These are phyloP conservation scores for Varanus komodoensis DNA, from an alignment of 2,113 vertebrate species.

Conservation along the genomic window DNA sequence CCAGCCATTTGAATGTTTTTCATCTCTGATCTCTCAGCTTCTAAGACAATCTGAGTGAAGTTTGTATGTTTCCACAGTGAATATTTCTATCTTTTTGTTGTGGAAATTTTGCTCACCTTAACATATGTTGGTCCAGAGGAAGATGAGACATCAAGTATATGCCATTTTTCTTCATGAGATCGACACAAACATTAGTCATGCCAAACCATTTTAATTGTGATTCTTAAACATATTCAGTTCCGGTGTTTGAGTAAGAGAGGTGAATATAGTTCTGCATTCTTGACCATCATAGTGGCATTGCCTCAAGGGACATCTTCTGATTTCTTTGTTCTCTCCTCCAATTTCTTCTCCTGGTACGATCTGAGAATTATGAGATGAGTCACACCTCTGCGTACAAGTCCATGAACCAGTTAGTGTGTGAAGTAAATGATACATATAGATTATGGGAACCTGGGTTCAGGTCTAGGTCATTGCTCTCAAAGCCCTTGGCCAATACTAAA, in stretches of 20 bases:
- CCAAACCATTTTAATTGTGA: not conserved
- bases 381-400: slow-evolving; percentile 86
- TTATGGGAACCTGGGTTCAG: slow-evolving; percentile 81
- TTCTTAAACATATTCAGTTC: not conserved
- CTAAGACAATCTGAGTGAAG: not conserved
- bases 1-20: not conserved
- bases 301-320: slow-evolving; percentile 78
- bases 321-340: slow-evolving; percentile 68
- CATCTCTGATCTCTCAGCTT: not conserved
- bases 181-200: too few relatives aligned
- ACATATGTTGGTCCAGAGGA: not conserved
- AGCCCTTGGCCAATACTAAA: slow-evolving; percentile 70
- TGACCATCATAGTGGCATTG: slow-evolving; percentile 56
- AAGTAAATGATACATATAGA: slow-evolving; percentile 85
- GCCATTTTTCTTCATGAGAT: not conserved
- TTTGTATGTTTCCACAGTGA: not conserved
- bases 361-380: slow-evolving; percentile 88
- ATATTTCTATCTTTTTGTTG: not conserved
- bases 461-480: slow-evolving; percentile 79
- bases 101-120: not conserved
- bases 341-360: slow-evolving; percentile 83
- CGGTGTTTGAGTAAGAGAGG: slow-evolving; percentile 14
- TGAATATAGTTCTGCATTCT: slow-evolving; percentile 39
- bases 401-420: slow-evolving; percentile 80
- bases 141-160: not conserved